Conservation (phyloP, 2,113 vertebrate genomes). For the Ammodytes marinus region DNA sequence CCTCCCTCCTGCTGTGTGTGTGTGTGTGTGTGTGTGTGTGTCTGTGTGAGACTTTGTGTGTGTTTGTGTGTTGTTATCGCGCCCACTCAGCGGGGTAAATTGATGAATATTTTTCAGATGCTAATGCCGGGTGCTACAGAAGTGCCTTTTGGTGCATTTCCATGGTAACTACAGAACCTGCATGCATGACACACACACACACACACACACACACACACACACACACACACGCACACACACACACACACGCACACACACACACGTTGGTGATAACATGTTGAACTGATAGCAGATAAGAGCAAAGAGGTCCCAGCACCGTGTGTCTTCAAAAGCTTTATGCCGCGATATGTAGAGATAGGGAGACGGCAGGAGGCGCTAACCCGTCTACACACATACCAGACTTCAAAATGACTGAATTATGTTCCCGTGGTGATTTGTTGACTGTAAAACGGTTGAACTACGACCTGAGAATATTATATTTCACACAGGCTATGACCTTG, state of each 20-base stretch:
- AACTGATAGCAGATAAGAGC: constrained; percentile 67
- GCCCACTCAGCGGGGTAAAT: constrained; percentile 56
- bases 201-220: too few species aligned
- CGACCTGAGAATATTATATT: constrained; percentile 35
- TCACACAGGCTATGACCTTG: constrained; percentile 55
- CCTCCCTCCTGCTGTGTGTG: constrained; percentile 69
- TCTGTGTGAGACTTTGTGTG: too few species aligned
- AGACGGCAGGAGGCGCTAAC: constrained; percentile 55
- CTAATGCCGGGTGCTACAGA: constrained; percentile 57
- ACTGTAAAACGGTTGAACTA: constrained; percentile 38
- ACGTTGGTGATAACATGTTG: constrained; percentile 36
- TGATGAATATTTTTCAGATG: constrained; percentile 76
- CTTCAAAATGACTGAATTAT: constrained; percentile 55
- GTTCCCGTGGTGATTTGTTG: constrained; percentile 30
- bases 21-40: too few species aligned
- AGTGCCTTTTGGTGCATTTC: constrained; percentile 63
- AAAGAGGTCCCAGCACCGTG: constrained; percentile 22
- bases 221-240: too few species aligned
- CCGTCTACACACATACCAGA: constrained; percentile 43
- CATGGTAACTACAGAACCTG: constrained; percentile 70
- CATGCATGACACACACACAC: constrained; percentile 52
- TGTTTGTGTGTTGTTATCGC: constrained; percentile 7
- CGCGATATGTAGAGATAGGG: constrained; percentile 28
- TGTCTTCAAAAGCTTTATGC: constrained; percentile 69
- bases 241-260: too few species aligned